phyloP scores from a whole-genome alignment of 2,113 vertebrate species.

The Anguilla japonica region DNA sequence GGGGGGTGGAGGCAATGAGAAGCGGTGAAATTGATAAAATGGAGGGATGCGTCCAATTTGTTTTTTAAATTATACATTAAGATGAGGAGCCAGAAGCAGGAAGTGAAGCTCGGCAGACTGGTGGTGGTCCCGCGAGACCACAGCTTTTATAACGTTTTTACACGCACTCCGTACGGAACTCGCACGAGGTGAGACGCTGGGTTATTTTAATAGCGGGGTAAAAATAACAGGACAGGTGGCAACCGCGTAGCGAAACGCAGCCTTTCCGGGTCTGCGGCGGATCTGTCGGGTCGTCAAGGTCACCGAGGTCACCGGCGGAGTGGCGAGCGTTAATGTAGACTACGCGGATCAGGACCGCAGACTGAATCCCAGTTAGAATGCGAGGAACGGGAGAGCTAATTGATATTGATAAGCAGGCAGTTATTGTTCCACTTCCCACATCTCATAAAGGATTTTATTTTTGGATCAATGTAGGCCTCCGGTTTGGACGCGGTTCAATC shows the following conservation, averaged over 20 bases:
- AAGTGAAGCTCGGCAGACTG: neutral
- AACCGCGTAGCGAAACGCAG: neutral
- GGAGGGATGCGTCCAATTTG: neutral
- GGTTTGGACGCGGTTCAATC: neutral
- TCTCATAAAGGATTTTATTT: conserved; percentile 11
- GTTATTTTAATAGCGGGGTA: neutral
- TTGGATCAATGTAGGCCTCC: neutral
- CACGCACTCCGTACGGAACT: neutral
- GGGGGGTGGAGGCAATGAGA: neutral
- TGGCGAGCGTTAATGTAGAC: neutral
- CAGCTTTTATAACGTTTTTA: neutral
- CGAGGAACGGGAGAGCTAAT: conserved; percentile 1
- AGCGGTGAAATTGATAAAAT: neutral
- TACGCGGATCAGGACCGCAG: neutral
- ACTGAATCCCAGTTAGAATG: conserved; percentile 2
- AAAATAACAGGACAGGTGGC: neutral
- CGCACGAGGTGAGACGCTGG: neutral
- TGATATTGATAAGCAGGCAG: conserved; percentile 6
- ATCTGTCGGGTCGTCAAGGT: neutral
- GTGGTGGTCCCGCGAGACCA: neutral
- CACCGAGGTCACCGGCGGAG: neutral
- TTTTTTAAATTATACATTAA: neutral
- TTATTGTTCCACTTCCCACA: neutral
- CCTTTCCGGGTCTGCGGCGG: neutral
- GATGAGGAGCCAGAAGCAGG: neutral